Evolutionary conservation across 2,797 vertebrate species (phyloP), one percentile per base, ranked within the genome.

Genomic region (Gallirallus australis): DNA sequence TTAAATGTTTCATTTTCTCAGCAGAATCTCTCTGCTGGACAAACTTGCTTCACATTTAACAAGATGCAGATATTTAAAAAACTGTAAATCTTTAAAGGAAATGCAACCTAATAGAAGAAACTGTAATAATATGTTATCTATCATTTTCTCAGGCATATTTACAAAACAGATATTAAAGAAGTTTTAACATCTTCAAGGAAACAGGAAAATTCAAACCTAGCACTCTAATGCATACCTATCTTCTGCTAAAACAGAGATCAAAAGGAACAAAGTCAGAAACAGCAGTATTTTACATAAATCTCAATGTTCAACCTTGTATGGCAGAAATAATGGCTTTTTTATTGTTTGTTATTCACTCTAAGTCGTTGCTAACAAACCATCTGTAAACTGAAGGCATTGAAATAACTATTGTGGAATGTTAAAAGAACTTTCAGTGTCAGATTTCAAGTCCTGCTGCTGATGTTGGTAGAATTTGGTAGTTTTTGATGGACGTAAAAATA

Each of bases 81-180:
- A 33, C 0, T 39, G 20, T 23, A 78, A 79, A 82, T 50, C 42
- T 89, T 95, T 73, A 87, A 93, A 89, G 33, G 30, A 63, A 80
- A 35, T 31, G 7, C 6, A 86, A 56, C n/a, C 40, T 47, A 47
- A 89, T 3, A 63, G 25, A 83, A 84, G 1, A 9, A 27, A 37
- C 35, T 61, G 31, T 20, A 92, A 19, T 30, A 61, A 80, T 31
- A 73, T 9, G n/a, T 18, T 65, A 50, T 33, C 4, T 17, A 83
- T 37, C 3, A 40, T 65, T 94, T 92, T 93, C 17, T 81, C 64
- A 52, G 68, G 64, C 8, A 39, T 8, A 33, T 86, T 87, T 95
- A 85, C 54, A 92, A 96, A 96, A 92, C 18, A 70, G 64, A 68
- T 66, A 59, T 81, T 75, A 94, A 64, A 90, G 45, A 68, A 54